Conservation (phyloP, 2,888 invertebrate species). For the Ennomos erosarius region DNA sequence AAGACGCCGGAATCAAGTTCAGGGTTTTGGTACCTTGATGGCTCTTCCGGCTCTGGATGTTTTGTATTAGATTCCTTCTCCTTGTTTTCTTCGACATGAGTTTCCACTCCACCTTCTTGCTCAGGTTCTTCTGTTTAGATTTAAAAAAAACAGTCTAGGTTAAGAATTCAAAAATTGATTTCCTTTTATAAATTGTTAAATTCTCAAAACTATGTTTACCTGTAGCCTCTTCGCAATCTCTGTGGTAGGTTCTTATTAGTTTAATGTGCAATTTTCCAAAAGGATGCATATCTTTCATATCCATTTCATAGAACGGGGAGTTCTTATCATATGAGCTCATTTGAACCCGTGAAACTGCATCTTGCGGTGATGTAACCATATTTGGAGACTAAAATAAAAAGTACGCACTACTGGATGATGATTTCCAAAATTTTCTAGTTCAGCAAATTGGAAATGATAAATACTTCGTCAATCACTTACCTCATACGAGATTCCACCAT, state of each 20-base stretch:
- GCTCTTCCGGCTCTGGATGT: constrained; percentile 54
- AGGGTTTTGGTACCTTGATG: constrained; percentile 80
- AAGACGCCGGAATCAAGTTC: constrained; percentile 67
- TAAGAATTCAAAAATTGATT: not conserved
- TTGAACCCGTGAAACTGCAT: constrained; percentile 64
- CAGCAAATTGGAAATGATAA: too few relatives aligned
- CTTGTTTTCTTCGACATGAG: constrained; percentile 38
- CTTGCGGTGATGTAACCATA: constrained; percentile 72
- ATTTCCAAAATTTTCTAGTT: not conserved
- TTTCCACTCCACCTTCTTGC: constrained; percentile 37
- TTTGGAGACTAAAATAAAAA: constrained; percentile 63
- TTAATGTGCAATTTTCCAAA: constrained; percentile 71
- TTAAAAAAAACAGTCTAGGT: not conserved
- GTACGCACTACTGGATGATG: too few relatives aligned
- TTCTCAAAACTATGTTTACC: constrained; percentile 41
- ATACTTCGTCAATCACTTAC: constrained; percentile 50
- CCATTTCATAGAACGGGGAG: constrained; percentile 74
- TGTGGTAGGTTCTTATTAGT: constrained; percentile 67
- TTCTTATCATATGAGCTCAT: constrained; percentile 75
- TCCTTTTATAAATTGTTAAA: too few relatives aligned
- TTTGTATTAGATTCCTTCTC: constrained; percentile 46
- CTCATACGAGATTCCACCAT: constrained; percentile 96
- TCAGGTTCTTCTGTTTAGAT: constrained; percentile 36
- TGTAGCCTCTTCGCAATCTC: constrained; percentile 62
- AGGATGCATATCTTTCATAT: constrained; percentile 72